Evolutionary conservation across 2,113 vertebrate genomes (phyloP).

Genomic region (Pungitius pungitius): DNA sequence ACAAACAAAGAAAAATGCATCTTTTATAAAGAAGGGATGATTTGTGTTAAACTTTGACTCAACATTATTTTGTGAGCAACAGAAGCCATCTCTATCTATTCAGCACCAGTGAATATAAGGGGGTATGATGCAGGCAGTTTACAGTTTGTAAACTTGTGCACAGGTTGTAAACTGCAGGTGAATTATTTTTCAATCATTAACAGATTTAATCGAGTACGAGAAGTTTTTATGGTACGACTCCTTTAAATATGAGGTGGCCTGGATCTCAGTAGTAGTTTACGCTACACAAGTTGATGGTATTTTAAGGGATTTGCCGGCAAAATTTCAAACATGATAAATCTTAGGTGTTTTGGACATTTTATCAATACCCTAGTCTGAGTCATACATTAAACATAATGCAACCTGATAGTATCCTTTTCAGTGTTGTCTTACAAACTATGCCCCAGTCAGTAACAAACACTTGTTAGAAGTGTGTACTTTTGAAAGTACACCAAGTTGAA

Average conservation of each 20-base stretch:
- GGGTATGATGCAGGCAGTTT: neutral
- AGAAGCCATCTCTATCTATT: neutral
- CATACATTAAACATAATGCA: too few species aligned
- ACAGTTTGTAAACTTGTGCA: constrained; percentile 22
- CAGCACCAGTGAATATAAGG: constrained; percentile 1
- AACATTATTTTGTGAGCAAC: neutral
- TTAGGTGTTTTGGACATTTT: too few species aligned
- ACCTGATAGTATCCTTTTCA: neutral
- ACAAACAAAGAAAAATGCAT: neutral
- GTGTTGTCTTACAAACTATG: neutral
- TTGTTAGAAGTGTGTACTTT: neutral
- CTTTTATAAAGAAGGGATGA: neutral
- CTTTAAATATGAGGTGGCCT: neutral
- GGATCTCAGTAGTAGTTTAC: neutral
- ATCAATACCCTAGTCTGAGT: too few species aligned
- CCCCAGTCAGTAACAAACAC: neutral
- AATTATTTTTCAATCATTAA: too few species aligned
- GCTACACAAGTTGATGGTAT: neutral
- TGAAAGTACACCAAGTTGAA: neutral
- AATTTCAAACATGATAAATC: neutral
- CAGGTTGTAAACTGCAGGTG: constrained; percentile 7
- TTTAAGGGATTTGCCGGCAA: neutral
- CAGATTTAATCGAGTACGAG: constrained; percentile 5
- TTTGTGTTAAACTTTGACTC: neutral
- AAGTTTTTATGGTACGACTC: neutral